Evolutionary conservation across 2,797 vertebrate species (phyloP).

Genomic region (Neosalanx taihuensis): DNA sequence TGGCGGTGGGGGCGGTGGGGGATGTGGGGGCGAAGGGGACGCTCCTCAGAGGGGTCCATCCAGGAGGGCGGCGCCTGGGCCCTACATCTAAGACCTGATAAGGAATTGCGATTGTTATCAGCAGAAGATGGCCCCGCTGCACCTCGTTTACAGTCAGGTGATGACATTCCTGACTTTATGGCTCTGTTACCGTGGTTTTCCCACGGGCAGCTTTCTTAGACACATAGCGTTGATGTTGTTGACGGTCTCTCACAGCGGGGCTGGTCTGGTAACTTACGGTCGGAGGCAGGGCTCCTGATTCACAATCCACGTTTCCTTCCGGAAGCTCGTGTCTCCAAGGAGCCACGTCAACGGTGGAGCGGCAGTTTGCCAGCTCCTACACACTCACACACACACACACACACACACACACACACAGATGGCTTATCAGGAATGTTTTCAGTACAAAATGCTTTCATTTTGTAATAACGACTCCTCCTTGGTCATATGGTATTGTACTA

Average conservation of each 20-base stretch:
- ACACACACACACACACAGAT: not conserved
- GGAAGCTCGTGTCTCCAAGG: conserved; percentile 71
- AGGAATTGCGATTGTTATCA: no score
- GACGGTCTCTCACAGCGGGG: no score
- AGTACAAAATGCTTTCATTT: no score
- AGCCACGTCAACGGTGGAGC: conserved; percentile 73
- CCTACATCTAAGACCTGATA: rapidly evolving
- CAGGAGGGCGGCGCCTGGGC: conserved; percentile 63
- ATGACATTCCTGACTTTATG: no score
- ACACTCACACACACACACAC: conserved; percentile 24
- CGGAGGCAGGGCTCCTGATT: conserved; percentile 16
- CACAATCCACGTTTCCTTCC: conserved; percentile 51
- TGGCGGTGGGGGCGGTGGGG: not conserved
- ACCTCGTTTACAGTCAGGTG: no score
- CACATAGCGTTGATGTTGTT: no score
- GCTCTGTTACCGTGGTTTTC: no score
- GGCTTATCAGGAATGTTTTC: not conserved
- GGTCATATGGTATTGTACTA: not conserved
- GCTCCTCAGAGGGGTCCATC: conserved; percentile 73
- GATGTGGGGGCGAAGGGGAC: rapidly evolving
- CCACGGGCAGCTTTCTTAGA: no score
- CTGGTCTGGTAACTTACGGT: conserved; percentile 35
- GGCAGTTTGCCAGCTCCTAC: conserved; percentile 68
- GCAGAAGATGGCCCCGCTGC: no score
- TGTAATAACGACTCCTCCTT: no score